Percentiles rank a stretch among this genome's conserved stretches.
These are phyloP conservation scores for Invenusta paracnida DNA, from an alignment of 2,888 invertebrate genomes.

Conservation along the genomic window DNA sequence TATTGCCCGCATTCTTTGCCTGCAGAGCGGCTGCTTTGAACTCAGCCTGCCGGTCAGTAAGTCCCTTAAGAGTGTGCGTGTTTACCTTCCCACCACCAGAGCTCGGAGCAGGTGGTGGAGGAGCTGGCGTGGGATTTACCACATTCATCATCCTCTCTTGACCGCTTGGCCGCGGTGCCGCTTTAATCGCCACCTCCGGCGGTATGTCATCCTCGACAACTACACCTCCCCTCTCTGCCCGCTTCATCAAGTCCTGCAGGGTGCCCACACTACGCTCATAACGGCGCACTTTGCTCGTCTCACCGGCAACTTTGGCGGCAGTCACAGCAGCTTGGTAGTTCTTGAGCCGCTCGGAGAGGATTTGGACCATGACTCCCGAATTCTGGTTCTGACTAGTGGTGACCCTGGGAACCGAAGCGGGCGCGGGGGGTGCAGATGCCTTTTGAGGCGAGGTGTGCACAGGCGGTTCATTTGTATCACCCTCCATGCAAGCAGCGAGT, in stretches of 20 bases:
- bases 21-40: conserved; percentile 39
- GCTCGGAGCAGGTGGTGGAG: neutral
- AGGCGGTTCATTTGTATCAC: neutral
- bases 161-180: conserved; percentile 17
- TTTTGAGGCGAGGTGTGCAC: neutral
- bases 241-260: conserved; percentile 27
- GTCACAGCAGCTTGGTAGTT: conserved; percentile 25
- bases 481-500: conserved; percentile 14
- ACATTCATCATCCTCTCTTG: neutral
- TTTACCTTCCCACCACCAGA: neutral
- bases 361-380: neutral
- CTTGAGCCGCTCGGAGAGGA: neutral
- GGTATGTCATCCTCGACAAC: conserved; percentile 38
- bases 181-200: conserved; percentile 14
- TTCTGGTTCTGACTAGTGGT: neutral
- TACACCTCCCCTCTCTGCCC: neutral
- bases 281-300: conserved; percentile 32
- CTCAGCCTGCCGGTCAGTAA: conserved; percentile 28
- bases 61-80: neutral
- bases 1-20: conserved; percentile 24
- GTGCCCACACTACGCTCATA: conserved; percentile 34
- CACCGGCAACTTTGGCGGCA: conserved; percentile 8
- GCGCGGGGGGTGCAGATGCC: neutral
- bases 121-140: neutral
- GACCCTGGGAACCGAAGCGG: neutral